A percentile compares a stretch with the other conserved stretches of the same genome.
Conservation (phyloP, 2,113 vertebrate species). For the Festucalex cinctus region DNA sequence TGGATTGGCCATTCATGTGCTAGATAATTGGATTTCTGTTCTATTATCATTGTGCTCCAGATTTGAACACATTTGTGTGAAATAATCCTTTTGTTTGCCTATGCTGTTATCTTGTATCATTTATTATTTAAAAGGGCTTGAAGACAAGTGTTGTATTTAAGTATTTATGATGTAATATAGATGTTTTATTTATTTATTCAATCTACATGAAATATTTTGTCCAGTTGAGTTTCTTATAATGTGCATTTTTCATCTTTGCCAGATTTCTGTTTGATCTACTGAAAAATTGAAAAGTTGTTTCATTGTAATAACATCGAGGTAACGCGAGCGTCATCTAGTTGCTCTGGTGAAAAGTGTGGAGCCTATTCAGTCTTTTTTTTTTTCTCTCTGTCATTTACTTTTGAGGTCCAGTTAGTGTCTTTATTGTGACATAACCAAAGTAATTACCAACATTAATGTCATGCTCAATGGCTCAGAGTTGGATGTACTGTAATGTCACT, state of each 20-base stretch:
- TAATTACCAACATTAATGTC: slow-evolving; percentile 1
- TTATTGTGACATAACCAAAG: slow-evolving; percentile 1
- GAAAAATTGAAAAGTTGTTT: neutral
- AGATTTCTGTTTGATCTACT: neutral
- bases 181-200: neutral
- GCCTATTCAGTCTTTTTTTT: neutral
- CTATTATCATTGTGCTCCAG: neutral
- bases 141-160: neutral
- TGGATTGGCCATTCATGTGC: neutral
- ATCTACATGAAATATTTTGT: slow-evolving; percentile 12
- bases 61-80: neutral
- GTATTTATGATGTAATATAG: neutral
- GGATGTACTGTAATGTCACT: neutral
- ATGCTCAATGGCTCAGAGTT: neutral
- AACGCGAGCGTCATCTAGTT: neutral
- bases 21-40: neutral
- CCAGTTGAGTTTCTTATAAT: neutral
- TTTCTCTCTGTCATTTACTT: neutral
- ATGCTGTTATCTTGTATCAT: neutral
- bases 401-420: neutral
- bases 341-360: neutral
- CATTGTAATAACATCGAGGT: neutral
- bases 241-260: slow-evolving; percentile 7
- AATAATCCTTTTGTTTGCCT: neutral
- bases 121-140: neutral